Evolutionary conservation across 2,888 invertebrate genomes (phyloP), one percentile per base, ranked within the genome.

Genomic region (Trimorus sp.): DNA sequence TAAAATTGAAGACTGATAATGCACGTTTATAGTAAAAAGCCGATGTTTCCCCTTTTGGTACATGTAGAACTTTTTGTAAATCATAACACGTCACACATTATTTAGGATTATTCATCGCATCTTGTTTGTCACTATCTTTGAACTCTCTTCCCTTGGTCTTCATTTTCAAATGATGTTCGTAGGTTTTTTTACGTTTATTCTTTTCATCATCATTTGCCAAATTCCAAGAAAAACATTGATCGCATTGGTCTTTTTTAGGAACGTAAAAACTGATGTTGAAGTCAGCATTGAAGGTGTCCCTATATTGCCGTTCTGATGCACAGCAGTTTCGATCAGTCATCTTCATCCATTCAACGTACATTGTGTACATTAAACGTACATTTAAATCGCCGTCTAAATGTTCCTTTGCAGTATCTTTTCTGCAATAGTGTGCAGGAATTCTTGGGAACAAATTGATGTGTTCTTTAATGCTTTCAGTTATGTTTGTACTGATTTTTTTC

Each of bases 171-270:
- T 65, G 51, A 14, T 38, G 12, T 60, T 62, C 59, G 16, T 68
- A 40, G 7, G 12, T 12, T 11, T 42, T n/a, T 12, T 54, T 42
- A 49, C 48, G 58, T 37, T 53, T 48, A 40, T 7, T 26, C 42
- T 66, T 53, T 40, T 38, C 37, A 11, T 36, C 7, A 45, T 36
- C 37, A n/a, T 51, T 51, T 53, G 49, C 51, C 38, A 56, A 38
- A 68, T 73, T 15, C 15, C 14, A 54, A 45, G 54, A 54, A 48
- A 63, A 42, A 37, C 73, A 63, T 15, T 54, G 11, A 11, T 74
- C 79, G 12, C 68, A 79, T 45, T 54, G 45, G 53, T 79, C 68
- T 73, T 79, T 74, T 49, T 74, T 78, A 11, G 73, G 68, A 8
- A 36, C 45, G 16, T 66, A 74, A 62, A 68, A 74, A n/a, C 73